phyloP scores from a whole-genome alignment of 92 coral and sea anemone genomes.

The Blastomussa wellsi region DNA sequence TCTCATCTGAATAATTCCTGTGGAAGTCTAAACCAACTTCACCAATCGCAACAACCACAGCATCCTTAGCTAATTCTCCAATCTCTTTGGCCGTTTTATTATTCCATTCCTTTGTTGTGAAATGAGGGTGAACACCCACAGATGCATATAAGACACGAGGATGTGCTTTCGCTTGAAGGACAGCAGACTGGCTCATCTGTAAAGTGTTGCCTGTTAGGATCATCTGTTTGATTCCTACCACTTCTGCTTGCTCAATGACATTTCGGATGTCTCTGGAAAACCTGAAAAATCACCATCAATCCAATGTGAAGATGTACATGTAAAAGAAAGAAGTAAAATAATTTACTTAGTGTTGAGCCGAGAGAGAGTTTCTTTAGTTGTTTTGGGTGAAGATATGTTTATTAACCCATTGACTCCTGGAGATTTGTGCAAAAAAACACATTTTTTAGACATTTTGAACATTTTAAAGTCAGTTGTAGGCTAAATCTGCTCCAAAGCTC shows the following conservation, averaged over 20 bases:
- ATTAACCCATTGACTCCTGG: too few relatives aligned
- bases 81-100: conserved; percentile 70
- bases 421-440: too few relatives aligned
- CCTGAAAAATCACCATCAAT: conserved; percentile 39
- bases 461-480: too few relatives aligned
- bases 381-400: too few relatives aligned
- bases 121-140: conserved; percentile 97
- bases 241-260: conserved; percentile 84
- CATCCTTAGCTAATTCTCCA: conserved; percentile 75
- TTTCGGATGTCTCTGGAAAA: conserved; percentile 86
- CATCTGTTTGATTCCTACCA: conserved; percentile 91
- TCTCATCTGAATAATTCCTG: conserved; percentile 90
- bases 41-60: conserved; percentile 95
- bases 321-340: neutral
- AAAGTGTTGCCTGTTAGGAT: conserved; percentile 96
- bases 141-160: conserved; percentile 88
- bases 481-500: too few relatives aligned
- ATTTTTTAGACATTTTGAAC: too few relatives aligned
- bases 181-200: conserved; percentile 85
- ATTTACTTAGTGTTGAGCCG: too few relatives aligned
- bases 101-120: conserved; percentile 91
- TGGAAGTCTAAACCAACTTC: conserved; percentile 98
- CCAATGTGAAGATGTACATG: neutral
- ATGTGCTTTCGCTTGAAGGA: conserved; percentile 76
- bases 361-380: too few relatives aligned